Base-by-base conservation (phyloP, 2,888 invertebrate genomes). In the Matsumyia berberina region DNA sequence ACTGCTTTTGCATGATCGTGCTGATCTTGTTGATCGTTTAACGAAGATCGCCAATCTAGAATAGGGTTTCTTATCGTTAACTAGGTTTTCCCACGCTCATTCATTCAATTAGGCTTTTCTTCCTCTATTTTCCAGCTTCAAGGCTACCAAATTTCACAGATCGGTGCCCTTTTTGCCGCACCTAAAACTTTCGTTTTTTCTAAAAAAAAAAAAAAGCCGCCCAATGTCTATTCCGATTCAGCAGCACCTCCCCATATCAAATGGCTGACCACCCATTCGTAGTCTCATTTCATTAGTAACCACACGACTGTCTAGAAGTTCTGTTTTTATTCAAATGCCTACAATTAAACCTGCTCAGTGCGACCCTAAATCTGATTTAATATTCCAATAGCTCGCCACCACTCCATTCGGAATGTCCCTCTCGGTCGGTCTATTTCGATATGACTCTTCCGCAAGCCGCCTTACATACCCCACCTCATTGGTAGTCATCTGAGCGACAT, bases 291-390 rank as follows among this genome's bases (percentile, higher is more conserved):
- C 69, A 57, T 57, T 57, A 37, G 57, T 35, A 57, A 57, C 35
- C 69, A 57, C 57, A 12, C 69, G 19, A 24, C 46, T 35, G 12
- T 11, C 69, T 44, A 12, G 19, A n/a, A 57, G 44, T 24, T 42
- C 39, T n/a, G 33, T 44, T 69, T 19, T 69, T 44, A 55, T 55
- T 55, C 44, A 44, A 35, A 57, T 19, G 24, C 15, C 66, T 8
- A 19, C 35, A 44, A 69, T 44, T 57, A 42, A 69, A 19, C 33
- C 33, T n/a, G 37, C 29, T 39, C 37, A 17, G 31, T 31, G 51
- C 6, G 46, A 39, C 72, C 72, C 72, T 72, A 60, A 72, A 60
- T 12, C 58, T 60, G 31, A 39, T 60, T 66, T 66, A 51, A 29
- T 53, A 66, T 66, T 66, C 66, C 6, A 19, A 49, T 31, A 29